Evolutionary conservation across 2,888 invertebrate species (phyloP).

Genomic region (Spisula subtruncata): DNA sequence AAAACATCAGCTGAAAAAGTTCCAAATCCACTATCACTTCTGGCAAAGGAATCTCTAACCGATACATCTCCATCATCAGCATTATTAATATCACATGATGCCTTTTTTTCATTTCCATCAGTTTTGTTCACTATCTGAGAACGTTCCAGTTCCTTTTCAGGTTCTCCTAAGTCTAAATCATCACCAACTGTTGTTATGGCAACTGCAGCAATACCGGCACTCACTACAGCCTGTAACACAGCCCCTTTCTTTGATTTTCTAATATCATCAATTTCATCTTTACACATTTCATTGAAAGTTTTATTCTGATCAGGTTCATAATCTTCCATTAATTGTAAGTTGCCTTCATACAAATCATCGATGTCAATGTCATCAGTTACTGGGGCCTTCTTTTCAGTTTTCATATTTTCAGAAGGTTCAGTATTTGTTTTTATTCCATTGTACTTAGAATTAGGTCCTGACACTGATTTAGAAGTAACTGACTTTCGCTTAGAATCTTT

Average conservation of each 20-base stretch:
- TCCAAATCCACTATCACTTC: conserved; percentile 51
- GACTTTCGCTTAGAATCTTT: neutral
- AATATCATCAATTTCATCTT: conserved; percentile 61
- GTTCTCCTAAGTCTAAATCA: conserved; percentile 27
- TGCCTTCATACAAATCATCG: conserved; percentile 55
- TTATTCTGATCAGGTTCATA: neutral
- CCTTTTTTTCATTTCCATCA: conserved; percentile 2
- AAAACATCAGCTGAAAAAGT: conserved; percentile 28
- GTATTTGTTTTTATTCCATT: neutral
- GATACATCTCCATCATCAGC: neutral
- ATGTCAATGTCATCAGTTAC: conserved; percentile 48
- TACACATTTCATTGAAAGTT: conserved; percentile 49
- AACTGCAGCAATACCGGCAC: conserved; percentile 68
- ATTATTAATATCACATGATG: conserved; percentile 7
- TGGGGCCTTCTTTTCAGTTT: conserved; percentile 26
- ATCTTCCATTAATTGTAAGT: conserved; percentile 43
- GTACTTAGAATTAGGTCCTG: neutral
- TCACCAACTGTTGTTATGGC: conserved; percentile 62
- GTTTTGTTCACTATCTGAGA: neutral
- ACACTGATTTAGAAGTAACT: neutral
- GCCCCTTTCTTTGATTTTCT: conserved; percentile 48
- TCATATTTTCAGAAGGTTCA: neutral
- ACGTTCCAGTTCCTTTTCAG: neutral
- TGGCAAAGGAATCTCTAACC: neutral
- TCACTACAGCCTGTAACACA: conserved; percentile 62